Conservation (phyloP, 23 tunicate genomes). For the Corella eumyota region DNA sequence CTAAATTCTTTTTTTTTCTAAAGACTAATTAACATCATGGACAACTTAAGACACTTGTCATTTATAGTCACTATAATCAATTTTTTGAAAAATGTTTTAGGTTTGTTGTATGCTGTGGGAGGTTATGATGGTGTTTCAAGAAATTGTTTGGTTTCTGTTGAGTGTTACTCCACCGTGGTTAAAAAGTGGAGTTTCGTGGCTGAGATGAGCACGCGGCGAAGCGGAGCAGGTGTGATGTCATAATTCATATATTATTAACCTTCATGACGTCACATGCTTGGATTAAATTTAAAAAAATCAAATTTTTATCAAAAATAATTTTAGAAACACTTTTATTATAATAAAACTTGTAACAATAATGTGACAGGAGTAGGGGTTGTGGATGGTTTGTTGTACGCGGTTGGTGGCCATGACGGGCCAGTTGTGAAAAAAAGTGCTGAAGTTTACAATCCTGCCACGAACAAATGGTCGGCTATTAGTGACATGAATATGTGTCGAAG, state of each 20-base stretch:
- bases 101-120: constrained; percentile 88
- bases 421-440: constrained; percentile 91
- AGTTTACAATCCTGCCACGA: constrained; percentile 88
- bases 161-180: constrained; percentile 56
- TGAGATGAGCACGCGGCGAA: constrained; percentile 91
- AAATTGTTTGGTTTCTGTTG: constrained; percentile 84
- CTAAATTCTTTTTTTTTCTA: too few species aligned
- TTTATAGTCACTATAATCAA: too few species aligned
- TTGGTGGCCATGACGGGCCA: constrained; percentile 99
- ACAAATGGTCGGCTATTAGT: constrained; percentile 78
- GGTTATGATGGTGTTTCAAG: constrained; percentile 98
- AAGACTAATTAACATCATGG: too few species aligned
- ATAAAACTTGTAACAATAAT: too few species aligned
- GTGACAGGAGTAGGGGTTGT: constrained; percentile 94
- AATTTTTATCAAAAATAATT: too few species aligned
- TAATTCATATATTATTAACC: too few species aligned
- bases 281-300: background rate
- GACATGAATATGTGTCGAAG: constrained; percentile 96
- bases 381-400: constrained; percentile 93
- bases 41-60: too few species aligned
- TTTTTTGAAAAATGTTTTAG: too few species aligned
- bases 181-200: constrained; percentile 82
- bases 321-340: background rate
- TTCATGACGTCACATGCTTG: background rate
- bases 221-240: constrained; percentile 65